phyloP scores from a whole-genome alignment of 2,888 invertebrate genomes.

The Cryptocephalus moraei region DNA sequence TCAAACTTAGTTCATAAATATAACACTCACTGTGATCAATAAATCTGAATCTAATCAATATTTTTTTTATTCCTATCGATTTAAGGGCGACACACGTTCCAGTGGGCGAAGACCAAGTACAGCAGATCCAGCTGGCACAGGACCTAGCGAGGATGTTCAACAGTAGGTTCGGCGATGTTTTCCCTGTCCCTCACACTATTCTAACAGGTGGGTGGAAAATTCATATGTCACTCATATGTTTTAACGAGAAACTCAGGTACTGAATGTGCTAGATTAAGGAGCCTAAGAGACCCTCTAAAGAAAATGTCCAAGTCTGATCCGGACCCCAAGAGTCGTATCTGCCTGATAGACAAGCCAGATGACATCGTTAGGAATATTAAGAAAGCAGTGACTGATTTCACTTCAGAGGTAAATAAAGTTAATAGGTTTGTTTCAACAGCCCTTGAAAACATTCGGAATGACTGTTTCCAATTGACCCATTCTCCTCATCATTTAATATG shows the following conservation, averaged over 20 bases:
- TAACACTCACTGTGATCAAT: neutral
- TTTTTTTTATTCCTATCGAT: slow-evolving; percentile 8
- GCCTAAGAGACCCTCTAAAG: slow-evolving; percentile 73
- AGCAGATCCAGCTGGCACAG: slow-evolving; percentile 75
- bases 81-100: slow-evolving; percentile 82
- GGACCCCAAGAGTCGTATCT: slow-evolving; percentile 67
- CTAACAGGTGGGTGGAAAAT: slow-evolving; percentile 42
- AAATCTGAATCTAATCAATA: neutral
- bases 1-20: neutral
- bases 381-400: slow-evolving; percentile 86
- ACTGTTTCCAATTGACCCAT: too few relatives aligned
- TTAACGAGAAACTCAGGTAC: slow-evolving; percentile 34
- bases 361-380: slow-evolving; percentile 61
- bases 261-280: slow-evolving; percentile 58
- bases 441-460: too few relatives aligned
- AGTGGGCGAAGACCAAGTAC: slow-evolving; percentile 89
- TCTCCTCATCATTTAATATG: too few relatives aligned
- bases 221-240: neutral
- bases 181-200: slow-evolving; percentile 64
- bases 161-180: slow-evolving; percentile 61
- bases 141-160: slow-evolving; percentile 76
- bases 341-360: slow-evolving; percentile 66
- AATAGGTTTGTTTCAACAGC: neutral
- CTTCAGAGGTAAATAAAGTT: slow-evolving; percentile 45
- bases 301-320: slow-evolving; percentile 98